Evolutionary conservation across 2,888 invertebrate genomes (phyloP).

Genomic region (Zaprionus bogoriensis): DNA sequence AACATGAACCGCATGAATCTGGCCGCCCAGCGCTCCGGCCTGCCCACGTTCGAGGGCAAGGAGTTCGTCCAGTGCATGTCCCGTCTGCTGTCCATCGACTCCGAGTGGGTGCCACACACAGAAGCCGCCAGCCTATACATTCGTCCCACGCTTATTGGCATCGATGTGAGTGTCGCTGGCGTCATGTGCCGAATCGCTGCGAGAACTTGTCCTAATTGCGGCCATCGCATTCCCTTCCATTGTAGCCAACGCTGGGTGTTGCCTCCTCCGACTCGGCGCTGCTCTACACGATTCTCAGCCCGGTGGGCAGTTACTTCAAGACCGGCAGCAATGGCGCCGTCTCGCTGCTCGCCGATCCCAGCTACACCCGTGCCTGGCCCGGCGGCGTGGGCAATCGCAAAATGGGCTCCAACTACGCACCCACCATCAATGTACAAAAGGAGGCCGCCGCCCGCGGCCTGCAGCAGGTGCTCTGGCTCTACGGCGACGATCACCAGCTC

Average conservation of each 20-base stretch:
- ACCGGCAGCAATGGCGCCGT: slow-evolving; percentile 87
- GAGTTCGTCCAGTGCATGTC: slow-evolving; percentile 94
- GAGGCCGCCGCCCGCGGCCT: slow-evolving; percentile 89
- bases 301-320: slow-evolving; percentile 96
- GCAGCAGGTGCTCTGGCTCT: slow-evolving; percentile 98
- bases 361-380: slow-evolving; percentile 93
- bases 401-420: slow-evolving; percentile 97
- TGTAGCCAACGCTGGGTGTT: slow-evolving; percentile 96
- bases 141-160: slow-evolving; percentile 97
- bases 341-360: slow-evolving; percentile 95
- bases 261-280: slow-evolving; percentile 93
- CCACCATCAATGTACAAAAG: slow-evolving; percentile 92
- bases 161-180: slow-evolving; percentile 90
- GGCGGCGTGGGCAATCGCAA: slow-evolving; percentile 97
- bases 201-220: not conserved
- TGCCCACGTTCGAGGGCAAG: slow-evolving; percentile 94
- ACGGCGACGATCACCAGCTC: slow-evolving; percentile 94
- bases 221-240: slow-evolving; percentile 15
- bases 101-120: slow-evolving; percentile 98
- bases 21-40: slow-evolving; percentile 91
- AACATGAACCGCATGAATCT: slow-evolving; percentile 97
- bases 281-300: slow-evolving; percentile 94
- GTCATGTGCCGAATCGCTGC: no score
- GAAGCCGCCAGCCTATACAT: slow-evolving; percentile 96
- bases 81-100: slow-evolving; percentile 94